Base-by-base conservation (phyloP, 2,113 vertebrate genomes). In the Himantopus leucocephalus region DNA sequence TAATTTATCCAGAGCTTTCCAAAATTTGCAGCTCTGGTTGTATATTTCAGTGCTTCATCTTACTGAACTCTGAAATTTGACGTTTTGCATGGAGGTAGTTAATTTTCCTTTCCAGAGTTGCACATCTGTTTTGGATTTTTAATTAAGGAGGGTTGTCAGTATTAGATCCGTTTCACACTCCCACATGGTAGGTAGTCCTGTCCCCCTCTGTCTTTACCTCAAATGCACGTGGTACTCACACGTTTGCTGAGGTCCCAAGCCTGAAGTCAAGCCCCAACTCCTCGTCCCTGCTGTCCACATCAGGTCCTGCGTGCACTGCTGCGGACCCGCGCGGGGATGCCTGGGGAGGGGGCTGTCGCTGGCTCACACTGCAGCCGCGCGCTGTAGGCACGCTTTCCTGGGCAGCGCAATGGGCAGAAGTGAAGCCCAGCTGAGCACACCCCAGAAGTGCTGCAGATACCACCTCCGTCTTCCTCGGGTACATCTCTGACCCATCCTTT, bases 361-460 rank as follows among this genome's bases (percentile, higher is more conserved):
- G 48, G 48, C 21, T 48, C 48, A 48, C 21, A 12, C 48, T 12
- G 21, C 48, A 22, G 47, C 47, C 5, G 21, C 22, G 47, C 21
- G 7, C 47, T 48, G 48, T 23, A 23, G 22, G 22, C 22, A 22
- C 11, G 7, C 48, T 12, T 48, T 23, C 48, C 48, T 48, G 48
- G 48, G 22, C 21, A 23, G 48, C 6, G 11, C 12, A 10, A 48
- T 23, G 48, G 48, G 22, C 48, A 12, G 22, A 48, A 47, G 47
- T 21, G 20, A 47, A 47, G 47, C 47, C 20, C 20, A 47, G 47
- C 47, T 29, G 24, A 52, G 47, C 22, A 12, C 10, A 12, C 9
- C 14, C 15, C 2, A 0, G 2, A 81, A 81, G 5, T 39, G 12
- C 32, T 55, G 1, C 8, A 39, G 48, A 10, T 24, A 20, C 10